These are phyloP conservation scores for Bombylius major DNA, from an alignment of 2,888 invertebrate genomes.

Conservation along the genomic window DNA sequence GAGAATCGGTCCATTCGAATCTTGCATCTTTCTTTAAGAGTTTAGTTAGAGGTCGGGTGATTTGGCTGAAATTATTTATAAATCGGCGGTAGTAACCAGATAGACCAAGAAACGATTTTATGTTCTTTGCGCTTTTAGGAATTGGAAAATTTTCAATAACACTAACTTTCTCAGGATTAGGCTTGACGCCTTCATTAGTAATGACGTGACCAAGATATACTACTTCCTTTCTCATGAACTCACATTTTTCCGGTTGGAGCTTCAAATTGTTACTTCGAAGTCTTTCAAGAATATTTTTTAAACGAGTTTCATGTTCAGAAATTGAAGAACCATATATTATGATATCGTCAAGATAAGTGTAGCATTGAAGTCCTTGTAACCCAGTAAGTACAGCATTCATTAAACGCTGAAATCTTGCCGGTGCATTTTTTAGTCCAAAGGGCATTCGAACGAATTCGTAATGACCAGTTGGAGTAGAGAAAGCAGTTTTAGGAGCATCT, in stretches of 20 bases:
- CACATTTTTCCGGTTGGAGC: conserved; percentile 4
- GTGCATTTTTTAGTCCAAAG: conserved; percentile 1
- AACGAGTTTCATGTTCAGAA: neutral
- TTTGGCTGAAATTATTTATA: conserved; percentile 1
- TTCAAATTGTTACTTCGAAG: conserved; percentile 1
- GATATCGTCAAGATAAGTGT: conserved; percentile 5
- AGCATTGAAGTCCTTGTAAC: neutral
- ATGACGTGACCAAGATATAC: conserved; percentile 5
- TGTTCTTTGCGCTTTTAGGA: conserved; percentile 1
- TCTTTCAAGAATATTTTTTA: conserved; percentile 2
- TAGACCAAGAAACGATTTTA: conserved; percentile 4
- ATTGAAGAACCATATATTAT: neutral
- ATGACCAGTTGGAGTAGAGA: conserved; percentile 3
- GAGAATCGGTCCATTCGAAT: neutral
- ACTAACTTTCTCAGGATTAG: conserved; percentile 2
- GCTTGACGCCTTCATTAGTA: neutral
- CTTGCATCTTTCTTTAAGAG: conserved; percentile 1
- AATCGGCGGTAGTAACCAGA: conserved; percentile 2
- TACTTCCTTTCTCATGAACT: neutral
- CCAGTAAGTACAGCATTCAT: conserved; percentile 4
- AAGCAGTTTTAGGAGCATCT: conserved; percentile 7
- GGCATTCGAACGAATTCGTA: conserved; percentile 6
- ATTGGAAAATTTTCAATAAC: neutral
- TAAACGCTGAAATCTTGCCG: neutral
- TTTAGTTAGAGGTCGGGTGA: neutral